Base-by-base conservation (phyloP, 2,113 vertebrate genomes). In the Diphyllodes magnificus region DNA sequence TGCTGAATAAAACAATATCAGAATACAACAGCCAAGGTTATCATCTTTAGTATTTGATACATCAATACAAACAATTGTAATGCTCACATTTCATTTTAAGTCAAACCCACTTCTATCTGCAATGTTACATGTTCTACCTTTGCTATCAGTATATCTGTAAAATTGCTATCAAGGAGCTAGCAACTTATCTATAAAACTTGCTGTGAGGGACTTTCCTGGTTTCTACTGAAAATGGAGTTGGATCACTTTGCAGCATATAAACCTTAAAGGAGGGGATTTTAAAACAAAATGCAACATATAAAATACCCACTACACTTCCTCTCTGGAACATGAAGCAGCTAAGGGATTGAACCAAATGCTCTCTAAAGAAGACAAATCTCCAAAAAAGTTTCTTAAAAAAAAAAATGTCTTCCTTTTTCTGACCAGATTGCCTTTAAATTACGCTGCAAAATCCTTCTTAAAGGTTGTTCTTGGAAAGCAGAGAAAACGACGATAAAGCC, bases 381-480 rank as follows among this genome's bases (percentile, higher is more conserved):
- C 27, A 54, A 31, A 71, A 71, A 93, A 71, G 16, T 77, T 72
- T 35, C 49, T 61, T 63, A 50, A 84, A 92, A 23, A 23, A 71
- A 35, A 23, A 59, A n/a, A 7, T 47, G 75, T 31, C 25, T 86
- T 88, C 37, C 45, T 68, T 95, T 89, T 93, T 70, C 70, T 83
- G 73, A 83, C 77, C 64, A 87, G 60, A 93, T 14, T 94, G 60
- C 44, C 86, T 96, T 86, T 88, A 96, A 66, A 73, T 95, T 92
- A 89, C 50, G 45, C 69, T 95, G 61, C 57, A 83, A 82, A 95
- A 44, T 9, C 40, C 61, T 95, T 97, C 86, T 92, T 37, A 78
- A 92, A 87, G 87, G 66, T 35, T 97, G 45, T 91, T 94, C 94
- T 96, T 94, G 53, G 80, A 96, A 86, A 86, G 79, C 8, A 91